Conservation (phyloP, 2,797 vertebrate genomes). For the Pempheris klunzingeri region DNA sequence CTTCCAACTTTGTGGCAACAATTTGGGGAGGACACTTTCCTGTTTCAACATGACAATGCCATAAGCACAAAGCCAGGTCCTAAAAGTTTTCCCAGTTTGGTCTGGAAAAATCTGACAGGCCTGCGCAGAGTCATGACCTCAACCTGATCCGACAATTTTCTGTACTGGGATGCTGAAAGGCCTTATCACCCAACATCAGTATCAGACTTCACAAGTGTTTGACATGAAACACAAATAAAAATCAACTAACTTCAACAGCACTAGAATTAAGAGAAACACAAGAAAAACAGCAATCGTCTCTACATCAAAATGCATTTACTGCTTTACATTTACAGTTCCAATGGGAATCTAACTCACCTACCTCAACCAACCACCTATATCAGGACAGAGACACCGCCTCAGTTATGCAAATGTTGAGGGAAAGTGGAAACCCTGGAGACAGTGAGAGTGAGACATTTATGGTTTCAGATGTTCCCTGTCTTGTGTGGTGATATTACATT, state of each 20-base stretch:
- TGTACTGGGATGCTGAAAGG: not conserved
- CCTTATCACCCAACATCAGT: not conserved
- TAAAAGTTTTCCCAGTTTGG: not conserved
- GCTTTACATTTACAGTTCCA: not conserved
- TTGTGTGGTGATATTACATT: constrained; percentile 75
- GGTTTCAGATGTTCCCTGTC: constrained; percentile 84
- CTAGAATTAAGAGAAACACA: not conserved
- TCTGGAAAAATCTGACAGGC: not conserved
- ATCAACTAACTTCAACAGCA: not conserved
- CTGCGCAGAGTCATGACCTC: not conserved
- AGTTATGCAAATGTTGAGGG: constrained; percentile 42
- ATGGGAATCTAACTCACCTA: not conserved
- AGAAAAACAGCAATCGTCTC: not conserved
- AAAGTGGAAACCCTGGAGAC: constrained; percentile 82
- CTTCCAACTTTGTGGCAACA: not conserved
- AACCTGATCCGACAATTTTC: not conserved
- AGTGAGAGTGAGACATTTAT: constrained; percentile 81
- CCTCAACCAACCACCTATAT: not conserved
- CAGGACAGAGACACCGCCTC: constrained; percentile 10
- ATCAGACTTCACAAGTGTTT: not conserved
- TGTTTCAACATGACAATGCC: constrained; percentile 3
- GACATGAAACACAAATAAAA: not conserved
- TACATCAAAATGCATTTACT: not conserved
- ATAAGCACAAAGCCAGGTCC: not conserved
- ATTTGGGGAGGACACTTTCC: not conserved